Conservation (phyloP, 2,113 vertebrate species). For the Zosterops lateralis region DNA sequence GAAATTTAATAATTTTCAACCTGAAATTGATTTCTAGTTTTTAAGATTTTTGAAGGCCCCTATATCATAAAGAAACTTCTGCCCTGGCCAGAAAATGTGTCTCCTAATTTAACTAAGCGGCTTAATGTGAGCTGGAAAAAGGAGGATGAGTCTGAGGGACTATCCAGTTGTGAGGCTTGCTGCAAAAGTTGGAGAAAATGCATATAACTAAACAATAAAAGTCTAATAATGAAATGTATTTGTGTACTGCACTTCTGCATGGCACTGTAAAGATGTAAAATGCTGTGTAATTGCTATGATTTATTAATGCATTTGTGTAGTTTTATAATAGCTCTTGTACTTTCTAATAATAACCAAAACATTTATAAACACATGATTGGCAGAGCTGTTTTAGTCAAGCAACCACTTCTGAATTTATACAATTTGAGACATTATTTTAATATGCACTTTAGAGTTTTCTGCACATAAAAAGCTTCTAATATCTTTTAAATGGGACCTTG, state of each 20-base stretch:
- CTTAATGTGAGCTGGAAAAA: neutral
- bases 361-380: neutral
- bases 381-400: neutral
- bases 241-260: neutral
- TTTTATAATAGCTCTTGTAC: neutral
- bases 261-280: neutral
- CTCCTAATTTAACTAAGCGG: neutral
- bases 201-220: neutral
- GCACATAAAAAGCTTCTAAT: conserved; percentile 16
- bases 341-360: neutral
- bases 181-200: neutral
- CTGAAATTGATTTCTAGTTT: neutral
- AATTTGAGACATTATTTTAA: neutral
- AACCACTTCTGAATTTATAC: neutral
- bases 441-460: neutral
- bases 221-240: neutral
- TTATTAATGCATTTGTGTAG: neutral
- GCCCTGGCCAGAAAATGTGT: neutral
- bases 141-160: neutral
- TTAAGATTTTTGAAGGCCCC: neutral
- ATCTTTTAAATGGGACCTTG: conserved; percentile 14
- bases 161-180: neutral
- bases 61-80: neutral
- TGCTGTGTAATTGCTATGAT: neutral
- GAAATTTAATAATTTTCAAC: neutral